Evolutionary conservation across 2,797 vertebrate species (phyloP).

Genomic region (Harpagifer antarcticus): DNA sequence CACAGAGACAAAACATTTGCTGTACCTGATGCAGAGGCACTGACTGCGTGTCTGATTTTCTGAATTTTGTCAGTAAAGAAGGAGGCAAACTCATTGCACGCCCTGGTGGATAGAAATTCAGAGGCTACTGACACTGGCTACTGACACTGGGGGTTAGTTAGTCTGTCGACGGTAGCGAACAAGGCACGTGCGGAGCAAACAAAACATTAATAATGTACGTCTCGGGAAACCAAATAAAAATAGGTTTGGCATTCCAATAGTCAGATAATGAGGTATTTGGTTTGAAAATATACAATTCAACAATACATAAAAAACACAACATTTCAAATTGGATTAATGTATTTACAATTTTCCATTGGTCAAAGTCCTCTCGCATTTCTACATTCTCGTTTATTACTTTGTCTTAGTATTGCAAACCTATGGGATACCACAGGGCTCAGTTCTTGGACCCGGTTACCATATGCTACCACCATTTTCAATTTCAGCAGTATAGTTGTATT

Average conservation of each 20-base stretch:
- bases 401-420: neutral
- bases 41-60: too few species aligned
- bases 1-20: too few species aligned
- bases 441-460: neutral
- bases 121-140: too few species aligned
- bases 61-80: too few species aligned
- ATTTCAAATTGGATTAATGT: neutral
- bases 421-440: neutral
- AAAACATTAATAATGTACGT: neutral
- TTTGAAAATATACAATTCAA: neutral
- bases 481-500: too few species aligned
- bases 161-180: too few species aligned
- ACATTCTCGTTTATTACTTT: neutral
- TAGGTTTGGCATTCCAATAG: neutral
- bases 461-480: neutral
- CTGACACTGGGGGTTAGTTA: too few species aligned
- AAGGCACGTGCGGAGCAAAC: too few species aligned
- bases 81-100: too few species aligned
- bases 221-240: neutral
- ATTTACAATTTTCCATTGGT: neutral
- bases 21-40: too few species aligned
- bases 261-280: neutral
- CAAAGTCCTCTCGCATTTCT: neutral
- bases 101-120: too few species aligned
- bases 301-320: neutral